phyloP scores from a whole-genome alignment of 2,888 invertebrate genomes.

The Subacronicta megacephala region DNA sequence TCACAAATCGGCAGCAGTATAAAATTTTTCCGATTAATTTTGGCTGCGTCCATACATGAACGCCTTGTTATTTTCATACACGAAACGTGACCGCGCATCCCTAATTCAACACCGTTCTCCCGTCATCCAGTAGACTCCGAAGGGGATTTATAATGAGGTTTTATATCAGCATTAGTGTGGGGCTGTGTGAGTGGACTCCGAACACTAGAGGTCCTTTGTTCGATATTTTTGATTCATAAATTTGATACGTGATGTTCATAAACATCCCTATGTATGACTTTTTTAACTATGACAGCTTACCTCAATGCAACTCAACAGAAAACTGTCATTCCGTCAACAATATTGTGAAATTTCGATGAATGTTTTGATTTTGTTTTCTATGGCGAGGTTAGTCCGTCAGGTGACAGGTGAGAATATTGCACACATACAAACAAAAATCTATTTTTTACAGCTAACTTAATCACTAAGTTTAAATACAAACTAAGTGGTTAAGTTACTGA shows the following conservation, averaged over 20 bases:
- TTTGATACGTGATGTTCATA: conserved; percentile 7
- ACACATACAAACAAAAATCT: no score
- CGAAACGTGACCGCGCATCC: conserved; percentile 81
- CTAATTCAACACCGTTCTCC: conserved; percentile 59
- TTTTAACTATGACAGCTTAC: no score
- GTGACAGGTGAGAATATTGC: no score
- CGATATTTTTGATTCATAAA: conserved; percentile 4
- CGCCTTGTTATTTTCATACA: conserved; percentile 74
- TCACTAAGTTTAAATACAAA: no score
- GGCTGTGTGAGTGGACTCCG: conserved; percentile 40
- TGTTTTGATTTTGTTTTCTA: no score
- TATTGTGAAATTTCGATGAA: no score
- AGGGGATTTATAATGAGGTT: conserved; percentile 68
- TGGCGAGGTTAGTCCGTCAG: no score
- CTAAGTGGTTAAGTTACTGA: no score
- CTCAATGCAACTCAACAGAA: no score
- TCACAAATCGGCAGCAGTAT: conserved; percentile 16
- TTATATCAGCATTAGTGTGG: conserved; percentile 58
- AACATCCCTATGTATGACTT: no score
- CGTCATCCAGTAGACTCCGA: conserved; percentile 38
- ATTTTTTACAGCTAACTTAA: no score
- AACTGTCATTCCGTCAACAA: neutral
- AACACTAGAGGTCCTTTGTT: conserved; percentile 27
- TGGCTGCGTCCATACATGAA: conserved; percentile 51
- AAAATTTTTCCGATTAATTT: conserved; percentile 47